A percentile compares a stretch with the other conserved stretches of the same genome.
These are phyloP conservation scores for Triplophysa yarkandensis DNA, from an alignment of 2,797 vertebrate species.

Conservation along the genomic window DNA sequence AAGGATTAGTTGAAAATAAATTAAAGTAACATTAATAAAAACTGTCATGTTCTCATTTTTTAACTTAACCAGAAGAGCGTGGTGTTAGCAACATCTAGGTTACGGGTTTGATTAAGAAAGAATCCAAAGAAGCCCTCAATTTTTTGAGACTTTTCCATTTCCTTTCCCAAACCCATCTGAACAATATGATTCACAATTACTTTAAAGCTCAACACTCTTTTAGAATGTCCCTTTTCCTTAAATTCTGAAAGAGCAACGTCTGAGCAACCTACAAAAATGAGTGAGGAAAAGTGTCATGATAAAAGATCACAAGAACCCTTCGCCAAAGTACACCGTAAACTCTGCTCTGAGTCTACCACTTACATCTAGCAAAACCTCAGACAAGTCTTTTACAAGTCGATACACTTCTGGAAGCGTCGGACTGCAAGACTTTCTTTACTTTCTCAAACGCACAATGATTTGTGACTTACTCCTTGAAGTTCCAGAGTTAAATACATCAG, in stretches of 20 bases:
- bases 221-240: not conserved
- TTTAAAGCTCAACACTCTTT: not conserved
- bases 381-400: constrained; percentile 1
- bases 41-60: not conserved
- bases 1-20: not conserved
- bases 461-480: constrained; percentile 43
- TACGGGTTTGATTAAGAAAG: not conserved
- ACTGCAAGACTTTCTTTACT: not conserved
- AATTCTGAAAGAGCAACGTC: too few relatives aligned
- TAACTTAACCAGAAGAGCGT: not conserved
- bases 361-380: not conserved
- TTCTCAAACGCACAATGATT: constrained; percentile 19
- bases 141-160: not conserved
- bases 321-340: not conserved
- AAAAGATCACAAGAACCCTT: too few relatives aligned
- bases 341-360: not conserved
- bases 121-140: too few relatives aligned
- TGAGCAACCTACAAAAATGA: too few relatives aligned
- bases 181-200: not conserved
- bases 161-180: not conserved
- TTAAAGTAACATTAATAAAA: not conserved
- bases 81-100: not conserved
- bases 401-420: not conserved
- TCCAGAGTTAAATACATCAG: constrained; percentile 45
- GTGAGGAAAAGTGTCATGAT: too few relatives aligned